phyloP scores from a whole-genome alignment of 2,113 vertebrate genomes.

The Limnothrissa miodon region DNA sequence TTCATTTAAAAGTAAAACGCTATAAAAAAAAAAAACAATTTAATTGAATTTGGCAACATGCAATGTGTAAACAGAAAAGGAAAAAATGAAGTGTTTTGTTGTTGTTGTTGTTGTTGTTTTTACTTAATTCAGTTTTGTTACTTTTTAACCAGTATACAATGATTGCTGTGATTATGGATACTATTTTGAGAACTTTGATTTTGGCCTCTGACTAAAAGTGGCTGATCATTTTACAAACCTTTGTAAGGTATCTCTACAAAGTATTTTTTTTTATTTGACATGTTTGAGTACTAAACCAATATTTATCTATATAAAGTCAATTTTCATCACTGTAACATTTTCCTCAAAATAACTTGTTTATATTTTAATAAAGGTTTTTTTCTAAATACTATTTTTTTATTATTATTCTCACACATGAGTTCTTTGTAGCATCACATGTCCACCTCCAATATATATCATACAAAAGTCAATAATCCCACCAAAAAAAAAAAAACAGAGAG shows the following conservation, averaged over 20 bases:
- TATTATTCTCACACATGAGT: background rate
- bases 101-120: background rate
- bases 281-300: conserved; percentile 32
- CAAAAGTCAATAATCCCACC: background rate
- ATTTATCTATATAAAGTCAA: conserved; percentile 40
- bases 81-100: background rate
- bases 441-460: background rate
- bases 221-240: background rate
- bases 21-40: too few relatives aligned
- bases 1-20: too few relatives aligned
- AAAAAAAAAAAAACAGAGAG: too few relatives aligned
- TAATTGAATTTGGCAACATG: background rate
- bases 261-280: conserved; percentile 23
- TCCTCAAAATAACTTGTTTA: conserved; percentile 48
- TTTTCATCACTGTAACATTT: conserved; percentile 45
- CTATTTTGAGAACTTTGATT: background rate
- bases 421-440: background rate
- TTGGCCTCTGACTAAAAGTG: background rate
- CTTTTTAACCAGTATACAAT: background rate
- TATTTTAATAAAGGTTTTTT: conserved; percentile 64
- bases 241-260: background rate
- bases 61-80: background rate
- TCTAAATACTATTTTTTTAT: conserved; percentile 22
- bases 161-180: background rate
- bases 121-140: background rate